Conservation (phyloP, 2,888 invertebrate genomes). For the Abrostola triplasia region DNA sequence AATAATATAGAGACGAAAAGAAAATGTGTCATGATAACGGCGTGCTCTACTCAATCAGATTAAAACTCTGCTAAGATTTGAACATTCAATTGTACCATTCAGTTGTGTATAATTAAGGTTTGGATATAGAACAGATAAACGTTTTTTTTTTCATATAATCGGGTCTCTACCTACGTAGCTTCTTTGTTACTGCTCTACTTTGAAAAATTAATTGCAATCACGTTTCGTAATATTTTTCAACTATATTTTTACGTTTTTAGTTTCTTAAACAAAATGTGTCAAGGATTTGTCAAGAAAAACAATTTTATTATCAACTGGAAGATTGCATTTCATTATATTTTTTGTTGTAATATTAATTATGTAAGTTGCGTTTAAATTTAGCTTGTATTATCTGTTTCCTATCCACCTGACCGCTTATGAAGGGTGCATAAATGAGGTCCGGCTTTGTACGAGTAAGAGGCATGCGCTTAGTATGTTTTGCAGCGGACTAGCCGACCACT, state of each 20-base stretch:
- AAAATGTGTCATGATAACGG: background rate
- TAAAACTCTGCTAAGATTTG: background rate
- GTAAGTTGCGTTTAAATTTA: constrained; percentile 39
- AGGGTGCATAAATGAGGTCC: constrained; percentile 86
- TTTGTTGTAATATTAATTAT: constrained; percentile 33
- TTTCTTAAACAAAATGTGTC: constrained; percentile 59
- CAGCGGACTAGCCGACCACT: constrained; percentile 75
- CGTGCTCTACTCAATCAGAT: constrained; percentile 4
- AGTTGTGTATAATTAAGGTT: constrained; percentile 10
- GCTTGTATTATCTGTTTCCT: constrained; percentile 65
- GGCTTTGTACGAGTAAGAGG: constrained; percentile 62
- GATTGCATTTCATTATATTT: constrained; percentile 31
- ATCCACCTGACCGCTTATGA: constrained; percentile 81
- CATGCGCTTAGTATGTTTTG: constrained; percentile 75
- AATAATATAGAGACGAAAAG: background rate
- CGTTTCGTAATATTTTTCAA: constrained; percentile 47
- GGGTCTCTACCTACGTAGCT: constrained; percentile 27
- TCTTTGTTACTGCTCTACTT: constrained; percentile 52
- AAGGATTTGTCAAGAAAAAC: constrained; percentile 56
- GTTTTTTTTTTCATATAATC: constrained; percentile 30
- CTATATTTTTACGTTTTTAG: constrained; percentile 44
- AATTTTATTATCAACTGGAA: constrained; percentile 48
- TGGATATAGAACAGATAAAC: constrained; percentile 14
- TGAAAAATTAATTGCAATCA: constrained; percentile 54
- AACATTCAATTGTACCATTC: constrained; percentile 5